Conservation (phyloP, 2,888 invertebrate genomes). For the Escarpia spicata region DNA sequence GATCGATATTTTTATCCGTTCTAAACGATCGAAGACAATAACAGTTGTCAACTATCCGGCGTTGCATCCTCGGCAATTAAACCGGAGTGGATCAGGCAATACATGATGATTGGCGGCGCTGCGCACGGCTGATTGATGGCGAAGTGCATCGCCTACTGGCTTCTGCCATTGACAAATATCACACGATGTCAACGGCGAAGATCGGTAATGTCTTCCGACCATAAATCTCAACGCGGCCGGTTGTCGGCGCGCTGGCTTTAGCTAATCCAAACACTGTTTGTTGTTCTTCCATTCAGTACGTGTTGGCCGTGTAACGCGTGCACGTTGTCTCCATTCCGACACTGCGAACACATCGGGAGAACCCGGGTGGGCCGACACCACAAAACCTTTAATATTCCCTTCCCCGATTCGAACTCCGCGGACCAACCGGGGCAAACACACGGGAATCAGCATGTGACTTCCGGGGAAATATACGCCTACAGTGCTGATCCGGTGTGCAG, state of each 20-base stretch:
- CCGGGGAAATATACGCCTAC: background rate
- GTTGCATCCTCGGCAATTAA: background rate
- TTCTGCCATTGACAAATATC: background rate
- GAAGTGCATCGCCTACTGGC: background rate
- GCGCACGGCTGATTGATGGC: background rate
- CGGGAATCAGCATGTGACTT: background rate
- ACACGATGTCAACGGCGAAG: background rate
- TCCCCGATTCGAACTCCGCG: background rate
- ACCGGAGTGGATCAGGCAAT: background rate
- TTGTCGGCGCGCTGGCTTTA: background rate
- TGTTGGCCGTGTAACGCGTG: background rate
- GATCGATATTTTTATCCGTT: conserved; percentile 1
- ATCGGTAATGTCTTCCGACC: background rate
- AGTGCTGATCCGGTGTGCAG: background rate
- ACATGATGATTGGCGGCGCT: background rate
- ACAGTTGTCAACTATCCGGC: background rate
- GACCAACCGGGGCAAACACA: background rate
- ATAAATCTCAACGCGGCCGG: background rate
- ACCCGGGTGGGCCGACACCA: background rate
- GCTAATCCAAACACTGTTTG: background rate
- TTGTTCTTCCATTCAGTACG: background rate
- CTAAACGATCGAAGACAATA: background rate
- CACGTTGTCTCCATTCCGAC: background rate
- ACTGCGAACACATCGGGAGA: background rate
- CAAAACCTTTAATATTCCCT: background rate